Evolutionary conservation across 1,140 invertebrate genomes (phyloP).

Genomic region (Brachionus asplanchnoidis): DNA sequence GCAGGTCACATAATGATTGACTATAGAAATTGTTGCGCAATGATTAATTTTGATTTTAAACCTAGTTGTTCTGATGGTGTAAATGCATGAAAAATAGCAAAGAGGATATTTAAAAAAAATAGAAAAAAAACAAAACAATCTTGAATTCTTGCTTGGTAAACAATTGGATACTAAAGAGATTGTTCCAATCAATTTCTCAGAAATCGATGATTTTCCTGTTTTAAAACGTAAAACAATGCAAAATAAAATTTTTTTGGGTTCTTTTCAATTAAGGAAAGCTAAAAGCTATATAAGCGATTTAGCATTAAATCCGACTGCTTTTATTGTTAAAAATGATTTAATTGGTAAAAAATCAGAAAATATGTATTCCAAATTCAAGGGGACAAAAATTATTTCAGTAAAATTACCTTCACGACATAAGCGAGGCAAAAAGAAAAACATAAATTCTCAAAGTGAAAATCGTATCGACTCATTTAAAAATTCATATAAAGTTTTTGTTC

Average conservation of each 20-base stretch:
- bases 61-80: background rate
- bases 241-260: background rate
- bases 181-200: background rate
- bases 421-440: background rate
- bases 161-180: background rate
- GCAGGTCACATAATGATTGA: slow-evolving; percentile 1
- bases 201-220: background rate
- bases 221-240: background rate
- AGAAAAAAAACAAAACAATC: background rate
- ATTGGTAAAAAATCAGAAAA: background rate
- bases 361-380: background rate
- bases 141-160: slow-evolving; percentile 17
- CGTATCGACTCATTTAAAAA: background rate
- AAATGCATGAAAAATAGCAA: background rate
- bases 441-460: background rate
- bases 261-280: slow-evolving; percentile 13
- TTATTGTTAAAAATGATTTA: background rate
- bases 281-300: background rate
- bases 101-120: background rate
- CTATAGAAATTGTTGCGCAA: background rate
- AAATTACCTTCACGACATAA: background rate
- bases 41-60: background rate
- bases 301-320: background rate
- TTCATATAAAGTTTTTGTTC: slow-evolving; percentile 19
- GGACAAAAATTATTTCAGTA: background rate